phyloP scores from a whole-genome alignment of 35 echinoderm and acorn worm genomes.

The Ophiothrix spiculata region DNA sequence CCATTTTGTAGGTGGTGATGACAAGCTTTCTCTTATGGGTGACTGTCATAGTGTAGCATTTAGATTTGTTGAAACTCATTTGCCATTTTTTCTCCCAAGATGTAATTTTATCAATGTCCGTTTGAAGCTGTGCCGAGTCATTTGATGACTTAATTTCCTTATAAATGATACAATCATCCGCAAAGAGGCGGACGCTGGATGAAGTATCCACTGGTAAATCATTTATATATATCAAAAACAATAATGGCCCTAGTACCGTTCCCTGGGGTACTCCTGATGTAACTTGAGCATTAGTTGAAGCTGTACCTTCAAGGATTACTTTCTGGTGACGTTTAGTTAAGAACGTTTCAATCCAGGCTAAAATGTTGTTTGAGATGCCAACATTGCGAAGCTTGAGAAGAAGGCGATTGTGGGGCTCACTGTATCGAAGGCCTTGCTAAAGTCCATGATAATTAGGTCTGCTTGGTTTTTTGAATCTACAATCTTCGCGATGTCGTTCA shows the following conservation, averaged over 20 bases:
- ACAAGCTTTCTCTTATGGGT: too few species aligned
- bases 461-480: neutral
- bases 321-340: neutral
- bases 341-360: slow-evolving; percentile 19
- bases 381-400: neutral
- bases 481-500: neutral
- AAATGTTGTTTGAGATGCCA: neutral
- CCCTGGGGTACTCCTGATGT: slow-evolving; percentile 10
- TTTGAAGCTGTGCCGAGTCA: too few species aligned
- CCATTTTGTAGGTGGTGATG: too few species aligned
- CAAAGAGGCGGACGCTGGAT: slow-evolving; percentile 28
- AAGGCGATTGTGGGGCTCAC: slow-evolving; percentile 13
- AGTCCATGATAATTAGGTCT: slow-evolving; percentile 31
- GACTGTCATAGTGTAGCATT: too few species aligned
- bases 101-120: too few species aligned
- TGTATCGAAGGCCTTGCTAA: slow-evolving; percentile 29
- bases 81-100: too few species aligned
- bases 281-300: neutral
- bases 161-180: slow-evolving; percentile 26
- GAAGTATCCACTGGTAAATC: neutral
- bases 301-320: neutral
- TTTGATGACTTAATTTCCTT: too few species aligned
- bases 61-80: too few species aligned
- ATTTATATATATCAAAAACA: slow-evolving; percentile 18
- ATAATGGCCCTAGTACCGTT: slow-evolving; percentile 1